Percentiles rank a stretch among this genome's conserved stretches.
Evolutionary conservation across 2,888 invertebrate species (phyloP).

Genomic region (Ochropleura leucogaster): DNA sequence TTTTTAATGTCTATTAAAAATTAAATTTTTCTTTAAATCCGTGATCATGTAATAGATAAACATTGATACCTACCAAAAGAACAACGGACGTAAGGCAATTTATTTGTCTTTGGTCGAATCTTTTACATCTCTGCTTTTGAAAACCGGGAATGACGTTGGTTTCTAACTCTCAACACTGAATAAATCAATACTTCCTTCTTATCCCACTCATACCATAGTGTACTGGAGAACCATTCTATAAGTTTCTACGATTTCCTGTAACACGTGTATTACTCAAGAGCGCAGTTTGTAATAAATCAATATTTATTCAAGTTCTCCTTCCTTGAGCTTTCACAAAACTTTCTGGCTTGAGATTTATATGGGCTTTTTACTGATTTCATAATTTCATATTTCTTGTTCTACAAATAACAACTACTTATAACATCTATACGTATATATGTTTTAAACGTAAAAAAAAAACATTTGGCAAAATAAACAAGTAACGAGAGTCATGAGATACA

Average conservation of each 20-base stretch:
- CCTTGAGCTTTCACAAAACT: background rate
- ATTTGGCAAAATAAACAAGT: no score
- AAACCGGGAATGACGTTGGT: background rate
- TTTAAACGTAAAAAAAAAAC: no score
- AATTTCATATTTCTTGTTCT: slow-evolving; percentile 10
- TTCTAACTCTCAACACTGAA: no score
- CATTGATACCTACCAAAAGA: background rate
- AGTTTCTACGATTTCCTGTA: background rate
- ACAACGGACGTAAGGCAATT: background rate
- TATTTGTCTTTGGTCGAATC: background rate
- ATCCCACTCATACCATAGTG: background rate
- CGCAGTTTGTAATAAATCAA: background rate
- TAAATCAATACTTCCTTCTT: background rate
- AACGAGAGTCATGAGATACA: no score
- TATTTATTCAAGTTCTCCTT: slow-evolving; percentile 4
- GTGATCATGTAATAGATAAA: background rate
- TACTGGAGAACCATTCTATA: background rate
- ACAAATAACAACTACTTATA: background rate
- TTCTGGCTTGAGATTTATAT: background rate
- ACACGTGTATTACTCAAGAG: background rate
- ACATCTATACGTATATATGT: background rate
- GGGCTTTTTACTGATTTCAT: background rate
- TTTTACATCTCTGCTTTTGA: background rate
- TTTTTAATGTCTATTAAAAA: background rate
- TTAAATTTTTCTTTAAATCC: slow-evolving; percentile 11